phyloP scores from a whole-genome alignment of 2,888 invertebrate genomes.

The Ecdyonurus torrentis region DNA sequence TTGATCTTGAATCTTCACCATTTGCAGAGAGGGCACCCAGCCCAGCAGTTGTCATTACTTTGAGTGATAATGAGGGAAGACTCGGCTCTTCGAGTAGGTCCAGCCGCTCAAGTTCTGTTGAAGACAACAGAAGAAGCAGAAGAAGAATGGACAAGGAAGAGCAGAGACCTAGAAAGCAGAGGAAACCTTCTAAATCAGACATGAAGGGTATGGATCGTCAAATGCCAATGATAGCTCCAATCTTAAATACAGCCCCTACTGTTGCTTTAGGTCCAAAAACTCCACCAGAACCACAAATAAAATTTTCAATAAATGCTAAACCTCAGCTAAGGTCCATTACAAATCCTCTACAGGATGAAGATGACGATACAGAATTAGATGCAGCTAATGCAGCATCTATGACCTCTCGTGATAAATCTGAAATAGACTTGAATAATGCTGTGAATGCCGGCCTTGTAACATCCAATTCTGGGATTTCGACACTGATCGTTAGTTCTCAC shows the following conservation, averaged over 20 bases:
- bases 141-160: slow-evolving; percentile 11
- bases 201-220: slow-evolving; percentile 12
- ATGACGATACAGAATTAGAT: slow-evolving; percentile 33
- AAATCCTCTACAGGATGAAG: slow-evolving; percentile 40
- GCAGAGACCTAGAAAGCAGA: slow-evolving; percentile 17
- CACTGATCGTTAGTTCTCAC: background rate
- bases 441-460: background rate
- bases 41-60: slow-evolving; percentile 62
- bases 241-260: background rate
- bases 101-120: background rate
- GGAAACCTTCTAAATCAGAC: slow-evolving; percentile 11
- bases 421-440: background rate
- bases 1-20: slow-evolving; percentile 70
- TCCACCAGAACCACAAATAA: slow-evolving; percentile 53
- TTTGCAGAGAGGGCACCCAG: slow-evolving; percentile 68
- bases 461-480: background rate
- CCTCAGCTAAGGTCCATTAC: slow-evolving; percentile 33
- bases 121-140: background rate
- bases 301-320: slow-evolving; percentile 28
- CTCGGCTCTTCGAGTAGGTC: slow-evolving; percentile 10
- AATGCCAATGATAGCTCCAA: background rate
- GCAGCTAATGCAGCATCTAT: slow-evolving; percentile 10
- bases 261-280: slow-evolving; percentile 44
- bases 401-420: background rate
- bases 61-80: slow-evolving; percentile 58